Evolutionary conservation across 2,113 vertebrate species (phyloP), one percentile per base, ranked within the genome.

Genomic region (Lagopus muta): DNA sequence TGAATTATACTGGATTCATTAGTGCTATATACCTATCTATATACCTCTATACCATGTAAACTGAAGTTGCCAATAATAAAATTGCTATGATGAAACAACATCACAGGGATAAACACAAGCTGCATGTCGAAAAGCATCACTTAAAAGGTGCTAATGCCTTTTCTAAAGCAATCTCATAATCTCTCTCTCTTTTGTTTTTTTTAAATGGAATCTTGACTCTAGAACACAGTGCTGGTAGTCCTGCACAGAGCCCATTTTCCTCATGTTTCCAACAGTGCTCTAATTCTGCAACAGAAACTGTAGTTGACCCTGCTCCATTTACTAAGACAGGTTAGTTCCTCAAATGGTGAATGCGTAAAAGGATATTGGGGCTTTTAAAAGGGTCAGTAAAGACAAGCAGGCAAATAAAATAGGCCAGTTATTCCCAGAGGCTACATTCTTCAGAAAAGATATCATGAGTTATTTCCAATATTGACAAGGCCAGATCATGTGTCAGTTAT

Each of bases 401-500:
- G 24, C 24, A 34, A 27, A 20, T 6, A 25, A 28, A 17, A 66
- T 3, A 54, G 30, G 87, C 54, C 74, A 79, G 13, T 20, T 57
- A 12, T 48, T 93, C 66, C 81, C 58, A 69, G 70, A 48, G 52
- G 54, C 66, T 85, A 43, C n/a, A 89, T 92, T 92, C 93, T 94
- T 95, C 74, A 93, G 57, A 78, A 55, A n/a, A 66, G 40, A 57
- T 84, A 82, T 27, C 13, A 22, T n/a, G 28, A 92, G 77, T 87
- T 96, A 93, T 95, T 82, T 87, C 36, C 62, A 61, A 62, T n/a
- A 71, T 82, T 92, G 84, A 91, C 82, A 91, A 72, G 71, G 38
- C 52, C 84, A 85, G 82, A 84, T 93, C 87, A 85, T 4, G 1
- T 62, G 70, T 82, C 74, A 65, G 38, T 87, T 94, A 91, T 87